phyloP scores from a whole-genome alignment of 2,113 vertebrate genomes.

The Bos taurus region DNA sequence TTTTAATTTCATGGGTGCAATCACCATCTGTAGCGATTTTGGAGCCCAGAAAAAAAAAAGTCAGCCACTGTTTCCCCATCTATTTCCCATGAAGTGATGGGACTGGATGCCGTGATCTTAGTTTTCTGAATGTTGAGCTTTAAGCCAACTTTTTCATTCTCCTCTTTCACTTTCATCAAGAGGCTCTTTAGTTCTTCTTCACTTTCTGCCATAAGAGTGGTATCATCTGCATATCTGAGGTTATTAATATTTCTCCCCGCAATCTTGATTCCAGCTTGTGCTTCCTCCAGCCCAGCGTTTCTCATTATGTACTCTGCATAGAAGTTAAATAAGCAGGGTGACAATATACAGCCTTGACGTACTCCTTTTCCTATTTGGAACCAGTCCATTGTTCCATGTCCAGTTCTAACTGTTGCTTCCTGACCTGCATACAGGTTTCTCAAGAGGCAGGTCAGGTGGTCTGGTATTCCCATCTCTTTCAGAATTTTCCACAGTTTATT shows the following conservation, averaged over 20 bases:
- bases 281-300: background rate
- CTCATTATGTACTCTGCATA: background rate
- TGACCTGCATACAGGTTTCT: background rate
- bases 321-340: background rate
- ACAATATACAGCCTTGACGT: background rate
- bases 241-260: background rate
- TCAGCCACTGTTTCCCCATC: background rate
- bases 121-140: background rate
- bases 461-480: background rate
- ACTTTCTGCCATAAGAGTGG: background rate
- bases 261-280: background rate
- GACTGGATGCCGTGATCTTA: background rate
- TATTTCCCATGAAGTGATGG: background rate
- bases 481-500: background rate
- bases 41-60: background rate
- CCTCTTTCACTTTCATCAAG: background rate
- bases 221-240: background rate
- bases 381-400: background rate
- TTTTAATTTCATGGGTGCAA: background rate
- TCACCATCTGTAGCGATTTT: background rate
- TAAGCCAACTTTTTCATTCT: background rate
- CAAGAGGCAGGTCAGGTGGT: background rate
- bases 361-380: background rate
- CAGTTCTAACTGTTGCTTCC: background rate
- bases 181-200: background rate